Conservation (phyloP, 1,140 invertebrate genomes). For the Neodiprion pinetum region DNA sequence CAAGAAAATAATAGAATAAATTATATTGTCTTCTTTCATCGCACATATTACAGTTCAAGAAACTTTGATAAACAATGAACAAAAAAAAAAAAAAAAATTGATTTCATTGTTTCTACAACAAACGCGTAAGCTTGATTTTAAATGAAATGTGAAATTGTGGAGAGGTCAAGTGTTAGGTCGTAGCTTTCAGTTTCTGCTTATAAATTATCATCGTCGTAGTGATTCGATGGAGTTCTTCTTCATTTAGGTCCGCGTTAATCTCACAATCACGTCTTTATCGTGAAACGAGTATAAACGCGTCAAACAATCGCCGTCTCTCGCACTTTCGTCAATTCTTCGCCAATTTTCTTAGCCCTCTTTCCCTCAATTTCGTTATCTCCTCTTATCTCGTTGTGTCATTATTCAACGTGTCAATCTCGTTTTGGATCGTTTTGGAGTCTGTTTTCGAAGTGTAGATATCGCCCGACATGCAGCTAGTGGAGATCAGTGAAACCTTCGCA, state of each 20-base stretch:
- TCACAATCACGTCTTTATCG: slow-evolving; percentile 25
- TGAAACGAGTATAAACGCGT: slow-evolving; percentile 31
- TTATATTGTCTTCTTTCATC: neutral
- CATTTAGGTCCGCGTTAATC: slow-evolving; percentile 28
- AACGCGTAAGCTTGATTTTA: neutral
- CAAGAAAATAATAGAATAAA: no score
- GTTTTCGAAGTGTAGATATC: slow-evolving; percentile 34
- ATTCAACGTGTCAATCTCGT: neutral
- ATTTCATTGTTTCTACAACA: neutral
- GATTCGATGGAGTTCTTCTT: slow-evolving; percentile 44
- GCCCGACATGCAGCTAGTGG: slow-evolving; percentile 43
- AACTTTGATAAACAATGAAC: neutral
- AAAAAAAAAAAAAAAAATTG: neutral
- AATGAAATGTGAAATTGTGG: slow-evolving; percentile 34
- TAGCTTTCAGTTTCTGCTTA: slow-evolving; percentile 31
- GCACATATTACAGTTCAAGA: neutral
- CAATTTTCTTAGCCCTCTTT: no score
- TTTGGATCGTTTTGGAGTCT: slow-evolving; percentile 27
- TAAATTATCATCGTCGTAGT: slow-evolving; percentile 5
- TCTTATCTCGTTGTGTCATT: no score
- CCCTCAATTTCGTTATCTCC: no score
- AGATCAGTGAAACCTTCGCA: slow-evolving; percentile 60
- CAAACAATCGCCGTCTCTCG: no score
- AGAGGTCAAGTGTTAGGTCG: slow-evolving; percentile 41
- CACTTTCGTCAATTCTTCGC: no score